Evolutionary conservation across 2,888 invertebrate genomes (phyloP).

Genomic region (Sipha maydis): DNA sequence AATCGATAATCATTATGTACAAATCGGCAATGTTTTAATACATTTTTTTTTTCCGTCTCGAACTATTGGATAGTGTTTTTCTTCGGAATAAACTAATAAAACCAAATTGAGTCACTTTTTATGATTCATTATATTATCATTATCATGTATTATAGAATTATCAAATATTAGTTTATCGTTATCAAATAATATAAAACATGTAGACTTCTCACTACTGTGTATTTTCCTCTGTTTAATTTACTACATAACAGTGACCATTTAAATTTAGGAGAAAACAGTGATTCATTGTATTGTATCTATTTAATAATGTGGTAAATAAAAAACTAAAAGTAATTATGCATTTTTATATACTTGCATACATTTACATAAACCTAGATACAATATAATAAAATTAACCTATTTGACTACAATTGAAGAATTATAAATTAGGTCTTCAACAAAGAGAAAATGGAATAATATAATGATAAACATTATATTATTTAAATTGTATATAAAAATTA

Average conservation of each 20-base stretch:
- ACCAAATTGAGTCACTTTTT: not conserved
- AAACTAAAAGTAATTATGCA: not conserved
- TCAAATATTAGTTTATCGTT: too few species aligned
- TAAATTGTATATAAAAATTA: too few species aligned
- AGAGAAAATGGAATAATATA: not conserved
- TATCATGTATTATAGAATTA: too few species aligned
- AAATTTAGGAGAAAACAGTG: not conserved
- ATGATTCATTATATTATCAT: not conserved
- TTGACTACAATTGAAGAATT: not conserved
- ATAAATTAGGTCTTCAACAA: not conserved
- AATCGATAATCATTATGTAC: not conserved
- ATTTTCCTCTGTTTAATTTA: not conserved
- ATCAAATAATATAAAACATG: too few species aligned
- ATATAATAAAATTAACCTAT: not conserved
- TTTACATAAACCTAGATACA: not conserved
- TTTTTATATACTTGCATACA: not conserved
- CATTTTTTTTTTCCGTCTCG: too few species aligned
- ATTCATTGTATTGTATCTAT: not conserved
- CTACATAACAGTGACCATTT: not conserved
- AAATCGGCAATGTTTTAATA: not conserved
- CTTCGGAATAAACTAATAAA: not conserved
- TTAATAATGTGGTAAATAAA: not conserved
- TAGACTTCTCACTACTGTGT: not conserved
- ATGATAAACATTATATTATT: too few species aligned
- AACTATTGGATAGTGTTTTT: too few species aligned